Conservation (phyloP, 2,797 vertebrate genomes). For the Micrastur ruficollis region DNA sequence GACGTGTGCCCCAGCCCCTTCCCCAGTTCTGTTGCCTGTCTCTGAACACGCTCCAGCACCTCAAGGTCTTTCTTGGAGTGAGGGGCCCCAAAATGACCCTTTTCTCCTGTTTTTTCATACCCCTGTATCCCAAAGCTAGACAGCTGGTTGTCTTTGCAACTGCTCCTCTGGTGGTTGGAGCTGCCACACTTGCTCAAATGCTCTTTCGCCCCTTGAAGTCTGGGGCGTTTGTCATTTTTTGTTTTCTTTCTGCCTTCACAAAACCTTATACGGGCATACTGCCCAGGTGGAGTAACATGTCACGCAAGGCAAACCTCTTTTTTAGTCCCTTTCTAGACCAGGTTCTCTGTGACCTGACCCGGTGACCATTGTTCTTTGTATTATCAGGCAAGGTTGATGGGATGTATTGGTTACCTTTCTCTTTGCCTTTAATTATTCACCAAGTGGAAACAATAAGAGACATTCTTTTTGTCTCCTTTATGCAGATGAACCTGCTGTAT, state of each 20-base stretch:
- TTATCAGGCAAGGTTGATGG: background rate
- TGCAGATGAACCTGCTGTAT: constrained; percentile 89
- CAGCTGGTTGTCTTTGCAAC: rapidly evolving
- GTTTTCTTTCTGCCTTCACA: background rate
- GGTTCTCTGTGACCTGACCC: background rate
- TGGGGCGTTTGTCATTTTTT: no score
- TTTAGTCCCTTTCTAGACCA: background rate
- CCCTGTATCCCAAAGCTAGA: no score
- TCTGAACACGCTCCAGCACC: no score
- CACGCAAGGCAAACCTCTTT: background rate
- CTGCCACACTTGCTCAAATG: background rate
- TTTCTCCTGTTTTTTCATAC: background rate
- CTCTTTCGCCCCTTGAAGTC: background rate
- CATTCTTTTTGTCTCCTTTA: background rate
- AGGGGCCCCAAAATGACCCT: background rate
- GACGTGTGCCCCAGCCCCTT: no score
- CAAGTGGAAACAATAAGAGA: background rate
- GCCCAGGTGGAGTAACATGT: background rate
- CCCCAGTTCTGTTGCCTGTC: no score
- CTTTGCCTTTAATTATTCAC: background rate
- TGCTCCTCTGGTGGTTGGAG: no score
- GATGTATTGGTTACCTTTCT: background rate
- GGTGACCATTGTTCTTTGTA: background rate
- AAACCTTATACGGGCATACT: rapidly evolving
- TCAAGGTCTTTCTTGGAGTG: no score